Evolutionary conservation across 2,113 vertebrate genomes (phyloP), one percentile per base, ranked within the genome.

Genomic region (Haemorhous mexicanus): DNA sequence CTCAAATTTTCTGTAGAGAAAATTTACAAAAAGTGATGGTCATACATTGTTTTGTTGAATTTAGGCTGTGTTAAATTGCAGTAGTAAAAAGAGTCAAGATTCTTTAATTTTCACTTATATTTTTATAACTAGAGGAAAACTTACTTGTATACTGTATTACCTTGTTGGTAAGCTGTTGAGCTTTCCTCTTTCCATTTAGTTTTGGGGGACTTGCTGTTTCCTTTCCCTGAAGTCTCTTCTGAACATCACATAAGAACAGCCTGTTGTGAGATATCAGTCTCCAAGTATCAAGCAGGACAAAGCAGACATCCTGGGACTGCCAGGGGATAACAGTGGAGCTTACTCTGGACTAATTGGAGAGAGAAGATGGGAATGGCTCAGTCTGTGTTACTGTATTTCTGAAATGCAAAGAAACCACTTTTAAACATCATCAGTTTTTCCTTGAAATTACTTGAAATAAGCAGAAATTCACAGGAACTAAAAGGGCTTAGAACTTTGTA

Each of bases 141-240:
- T 55, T 63, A 23, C 0, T 0, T 13, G 3, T 56, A 6, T 20
- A 23, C 19, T 0, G 0, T 56, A 13, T 39, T 67, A 62, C 26
- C 2, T 32, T 35, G 30, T 59, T 74, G 63, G 26, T 62, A 77
- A 90, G 70, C 27, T 20, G 21, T 16, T 43, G 30, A 63, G 15
- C 58, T 80, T 73, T 32, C 30, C 16, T 50, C 53, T 83, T 68
- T 69, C 46, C 3, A 1, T 78, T 86, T 75, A 59, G 23, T n/a
- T 84, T 66, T 32, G 19, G 10, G 46, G 11, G 37, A 23, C 11
- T 82, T 91, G n/a, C 14, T 87, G 14, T 73, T 94, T 63, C 18
- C 11, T 28, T 62, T 13, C 27, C 7, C 13, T 39, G 19, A 80
- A n/a, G 10, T 78, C 17, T 77, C 47, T 73, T 68, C 15, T 75